Evolutionary conservation across 1,140 invertebrate genomes (phyloP).

Genomic region (Globodera rostochiensis): DNA sequence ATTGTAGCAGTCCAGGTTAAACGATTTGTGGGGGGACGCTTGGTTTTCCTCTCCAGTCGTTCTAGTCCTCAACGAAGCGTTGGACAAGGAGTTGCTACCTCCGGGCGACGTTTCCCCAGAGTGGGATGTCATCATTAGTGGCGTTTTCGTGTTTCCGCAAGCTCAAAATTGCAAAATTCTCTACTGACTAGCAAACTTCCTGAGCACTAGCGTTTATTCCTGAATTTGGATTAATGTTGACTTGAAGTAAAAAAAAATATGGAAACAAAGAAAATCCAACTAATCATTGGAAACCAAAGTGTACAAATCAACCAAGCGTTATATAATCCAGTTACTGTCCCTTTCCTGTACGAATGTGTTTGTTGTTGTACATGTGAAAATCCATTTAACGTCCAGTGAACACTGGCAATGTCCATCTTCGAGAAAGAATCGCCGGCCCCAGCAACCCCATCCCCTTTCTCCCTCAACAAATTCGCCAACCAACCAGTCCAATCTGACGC

Average conservation of each 20-base stretch:
- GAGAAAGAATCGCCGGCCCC: not conserved
- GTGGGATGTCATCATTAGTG: conserved; percentile 26
- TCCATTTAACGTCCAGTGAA: not conserved
- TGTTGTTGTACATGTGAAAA: not conserved
- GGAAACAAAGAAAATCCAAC: too few relatives aligned
- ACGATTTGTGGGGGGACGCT: conserved; percentile 28
- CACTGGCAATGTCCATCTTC: not conserved
- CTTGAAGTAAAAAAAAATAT: too few relatives aligned
- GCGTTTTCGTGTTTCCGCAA: conserved; percentile 6
- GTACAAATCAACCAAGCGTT: too few relatives aligned
- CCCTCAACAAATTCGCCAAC: not conserved
- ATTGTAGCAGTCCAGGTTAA: conserved; percentile 39
- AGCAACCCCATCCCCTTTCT: not conserved
- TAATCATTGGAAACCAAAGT: too few relatives aligned
- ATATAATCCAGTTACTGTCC: too few relatives aligned
- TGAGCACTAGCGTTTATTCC: not conserved
- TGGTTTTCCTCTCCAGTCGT: conserved; percentile 27
- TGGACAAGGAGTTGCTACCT: conserved; percentile 30
- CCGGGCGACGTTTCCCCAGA: conserved; percentile 35
- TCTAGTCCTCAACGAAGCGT: conserved; percentile 20
- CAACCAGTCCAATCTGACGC: not conserved
- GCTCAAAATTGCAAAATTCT: conserved; percentile 13
- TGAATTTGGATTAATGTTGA: not conserved
- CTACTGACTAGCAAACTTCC: conserved; percentile 4
- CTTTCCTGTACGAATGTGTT: too few relatives aligned